phyloP scores from a whole-genome alignment of 2,113 vertebrate genomes.

The Cyphomyrus plagiostoma region DNA sequence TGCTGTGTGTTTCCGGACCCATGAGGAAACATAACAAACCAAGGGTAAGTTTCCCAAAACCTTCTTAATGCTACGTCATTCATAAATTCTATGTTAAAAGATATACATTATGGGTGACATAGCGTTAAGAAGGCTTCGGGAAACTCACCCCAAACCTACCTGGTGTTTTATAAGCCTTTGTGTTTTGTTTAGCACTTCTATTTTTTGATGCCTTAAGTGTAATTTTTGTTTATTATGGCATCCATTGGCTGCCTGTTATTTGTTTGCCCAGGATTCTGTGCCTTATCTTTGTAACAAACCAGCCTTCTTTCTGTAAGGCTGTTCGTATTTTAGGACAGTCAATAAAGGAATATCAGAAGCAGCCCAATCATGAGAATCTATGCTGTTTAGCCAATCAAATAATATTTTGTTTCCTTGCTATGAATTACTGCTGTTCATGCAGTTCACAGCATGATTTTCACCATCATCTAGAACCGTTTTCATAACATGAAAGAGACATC shows the following conservation, averaged over 20 bases:
- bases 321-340: not conserved
- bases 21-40: slow-evolving; percentile 29
- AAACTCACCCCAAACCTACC: slow-evolving; percentile 1
- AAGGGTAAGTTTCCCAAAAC: too few relatives aligned
- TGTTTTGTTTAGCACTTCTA: not conserved
- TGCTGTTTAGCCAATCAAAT: not conserved
- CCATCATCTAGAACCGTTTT: not conserved
- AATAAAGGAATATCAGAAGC: not conserved
- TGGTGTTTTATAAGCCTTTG: slow-evolving; percentile 9
- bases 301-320: not conserved
- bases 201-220: not conserved
- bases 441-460: not conserved
- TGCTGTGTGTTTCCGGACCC: slow-evolving; percentile 33
- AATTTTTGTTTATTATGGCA: not conserved
- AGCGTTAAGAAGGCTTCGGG: too few relatives aligned
- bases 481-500: not conserved
- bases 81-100: not conserved
- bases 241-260: not conserved
- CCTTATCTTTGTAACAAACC: not conserved
- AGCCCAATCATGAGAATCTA: not conserved
- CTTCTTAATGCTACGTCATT: too few relatives aligned
- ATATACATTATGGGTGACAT: too few relatives aligned
- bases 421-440: not conserved
- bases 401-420: not conserved
- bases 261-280: not conserved